phyloP scores from a whole-genome alignment of 2,888 invertebrate genomes.

The Scaeva pyrastri region DNA sequence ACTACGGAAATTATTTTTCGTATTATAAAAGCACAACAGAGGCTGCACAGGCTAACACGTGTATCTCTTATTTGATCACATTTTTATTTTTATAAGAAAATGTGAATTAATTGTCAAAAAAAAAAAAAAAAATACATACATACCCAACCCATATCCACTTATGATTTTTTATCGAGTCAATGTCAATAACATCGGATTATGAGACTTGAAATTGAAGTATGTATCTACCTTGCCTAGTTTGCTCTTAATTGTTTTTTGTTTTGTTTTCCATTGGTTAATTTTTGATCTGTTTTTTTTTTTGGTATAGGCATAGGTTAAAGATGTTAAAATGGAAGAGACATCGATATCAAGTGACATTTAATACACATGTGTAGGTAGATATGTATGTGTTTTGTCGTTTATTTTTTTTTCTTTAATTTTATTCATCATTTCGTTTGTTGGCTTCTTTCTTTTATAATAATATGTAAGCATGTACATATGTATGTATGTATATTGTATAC shows the following conservation, averaged over 20 bases:
- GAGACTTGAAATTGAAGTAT: constrained; percentile 29
- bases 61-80: constrained; percentile 54
- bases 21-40: constrained; percentile 28
- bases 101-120: constrained; percentile 61
- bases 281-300: constrained; percentile 20
- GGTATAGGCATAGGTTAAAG: constrained; percentile 30
- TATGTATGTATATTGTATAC: background rate
- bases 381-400: background rate
- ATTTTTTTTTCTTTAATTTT: constrained; percentile 11
- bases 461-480: background rate
- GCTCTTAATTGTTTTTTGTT: constrained; percentile 3
- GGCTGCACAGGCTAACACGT: constrained; percentile 52
- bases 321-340: constrained; percentile 65
- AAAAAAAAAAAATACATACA: background rate
- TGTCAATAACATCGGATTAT: constrained; percentile 66
- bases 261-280: background rate
- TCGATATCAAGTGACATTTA: constrained; percentile 71
- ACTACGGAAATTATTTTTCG: constrained; percentile 41
- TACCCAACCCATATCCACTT: constrained; percentile 20
- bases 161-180: constrained; percentile 54
- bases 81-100: constrained; percentile 42
- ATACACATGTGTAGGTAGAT: constrained; percentile 25
- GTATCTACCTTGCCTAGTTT: background rate
- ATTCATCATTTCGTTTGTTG: constrained; percentile 41
- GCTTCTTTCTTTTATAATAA: constrained; percentile 57